Conservation (phyloP, 2,113 vertebrate species). For the Laterallus jamaicensis region DNA sequence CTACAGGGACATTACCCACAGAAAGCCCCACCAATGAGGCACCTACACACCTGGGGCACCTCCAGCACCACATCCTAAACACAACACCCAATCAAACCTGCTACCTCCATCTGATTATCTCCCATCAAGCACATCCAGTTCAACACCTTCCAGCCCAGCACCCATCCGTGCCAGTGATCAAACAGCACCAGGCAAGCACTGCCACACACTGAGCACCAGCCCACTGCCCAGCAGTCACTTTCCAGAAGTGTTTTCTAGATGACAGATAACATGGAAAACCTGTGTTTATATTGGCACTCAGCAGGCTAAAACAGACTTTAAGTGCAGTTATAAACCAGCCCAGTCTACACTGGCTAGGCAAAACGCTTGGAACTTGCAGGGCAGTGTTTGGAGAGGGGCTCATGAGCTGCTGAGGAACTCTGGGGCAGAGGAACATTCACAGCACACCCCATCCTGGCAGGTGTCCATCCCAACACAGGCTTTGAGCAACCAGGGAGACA, state of each 20-base stretch:
- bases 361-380: neutral
- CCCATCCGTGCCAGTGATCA: neutral
- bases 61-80: rapidly evolving
- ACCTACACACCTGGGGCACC: neutral
- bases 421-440: neutral
- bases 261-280: neutral
- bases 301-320: neutral
- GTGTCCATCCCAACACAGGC: neutral
- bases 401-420: neutral
- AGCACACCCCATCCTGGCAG: neutral
- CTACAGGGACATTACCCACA: neutral
- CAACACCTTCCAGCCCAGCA: neutral
- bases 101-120: rapidly evolving
- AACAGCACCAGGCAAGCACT: neutral
- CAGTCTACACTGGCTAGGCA: neutral
- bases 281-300: neutral
- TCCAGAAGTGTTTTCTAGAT: neutral
- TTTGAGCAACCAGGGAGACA: neutral
- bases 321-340: neutral
- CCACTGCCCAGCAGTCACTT: neutral
- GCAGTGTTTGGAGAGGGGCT: neutral
- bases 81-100: rapidly evolving
- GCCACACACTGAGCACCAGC: neutral
- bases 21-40: rapidly evolving
- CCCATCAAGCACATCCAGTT: constrained; percentile 11